Conservation (phyloP, 2,888 invertebrate genomes). For the Himalopsyche japonica region DNA sequence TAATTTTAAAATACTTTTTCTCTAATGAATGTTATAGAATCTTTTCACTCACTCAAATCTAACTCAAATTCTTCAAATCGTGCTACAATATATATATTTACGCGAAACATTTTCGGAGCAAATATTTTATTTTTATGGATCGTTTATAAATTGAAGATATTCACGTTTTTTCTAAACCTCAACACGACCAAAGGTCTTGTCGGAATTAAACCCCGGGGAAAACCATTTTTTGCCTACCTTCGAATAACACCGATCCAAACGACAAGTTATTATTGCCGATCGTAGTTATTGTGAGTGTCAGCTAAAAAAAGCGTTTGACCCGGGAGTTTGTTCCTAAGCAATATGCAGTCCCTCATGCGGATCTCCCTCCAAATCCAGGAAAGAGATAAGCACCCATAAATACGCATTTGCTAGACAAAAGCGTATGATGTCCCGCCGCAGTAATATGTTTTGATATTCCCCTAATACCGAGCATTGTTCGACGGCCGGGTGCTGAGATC, state of each 20-base stretch:
- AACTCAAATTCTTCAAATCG: no score
- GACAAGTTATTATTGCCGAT: conserved; percentile 11
- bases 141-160: no score
- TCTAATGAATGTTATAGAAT: no score
- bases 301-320: conserved; percentile 8
- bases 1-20: no score
- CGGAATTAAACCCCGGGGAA: neutral
- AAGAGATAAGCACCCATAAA: conserved; percentile 38
- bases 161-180: neutral
- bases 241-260: neutral
- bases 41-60: no score
- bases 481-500: neutral
- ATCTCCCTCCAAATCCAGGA: conserved; percentile 3
- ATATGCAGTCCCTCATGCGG: conserved; percentile 1
- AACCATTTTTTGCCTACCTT: neutral
- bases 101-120: no score
- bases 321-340: conserved; percentile 1
- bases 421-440: conserved; percentile 35
- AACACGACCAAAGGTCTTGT: neutral
- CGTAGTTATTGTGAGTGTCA: conserved; percentile 14
- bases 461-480: neutral
- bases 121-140: no score
- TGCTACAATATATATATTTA: no score
- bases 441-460: conserved; percentile 33
- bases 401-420: conserved; percentile 41